Conservation (phyloP, 2,888 invertebrate species). For the Meteorus cinctellus region DNA sequence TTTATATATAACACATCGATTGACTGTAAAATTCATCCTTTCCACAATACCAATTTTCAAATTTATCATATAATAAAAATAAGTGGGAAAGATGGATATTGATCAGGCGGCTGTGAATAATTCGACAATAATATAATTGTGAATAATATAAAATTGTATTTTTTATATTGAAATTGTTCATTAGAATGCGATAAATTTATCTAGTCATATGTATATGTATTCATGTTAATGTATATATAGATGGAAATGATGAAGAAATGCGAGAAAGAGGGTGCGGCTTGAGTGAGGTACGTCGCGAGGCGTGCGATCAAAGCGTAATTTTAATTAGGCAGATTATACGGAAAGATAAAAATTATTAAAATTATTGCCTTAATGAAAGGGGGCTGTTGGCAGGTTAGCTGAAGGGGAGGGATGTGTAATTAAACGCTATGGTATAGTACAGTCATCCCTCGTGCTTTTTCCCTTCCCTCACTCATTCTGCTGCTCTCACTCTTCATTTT, state of each 20-base stretch:
- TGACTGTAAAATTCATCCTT: slow-evolving; percentile 31
- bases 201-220: neutral
- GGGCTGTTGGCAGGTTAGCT: slow-evolving; percentile 60
- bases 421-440: slow-evolving; percentile 60
- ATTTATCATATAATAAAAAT: neutral
- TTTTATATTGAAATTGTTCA: too few relatives aligned
- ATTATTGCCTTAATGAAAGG: slow-evolving; percentile 74
- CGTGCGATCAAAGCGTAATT: slow-evolving; percentile 72
- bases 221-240: slow-evolving; percentile 3
- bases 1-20: neutral
- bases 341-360: slow-evolving; percentile 74
- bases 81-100: neutral
- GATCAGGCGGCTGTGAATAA: too few relatives aligned
- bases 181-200: neutral
- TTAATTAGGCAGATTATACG: slow-evolving; percentile 73
- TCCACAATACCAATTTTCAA: neutral
- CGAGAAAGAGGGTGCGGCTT: slow-evolving; percentile 55
- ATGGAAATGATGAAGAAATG: slow-evolving; percentile 23
- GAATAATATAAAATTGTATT: too few relatives aligned
- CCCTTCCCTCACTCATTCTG: slow-evolving; percentile 50
- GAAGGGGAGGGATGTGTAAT: slow-evolving; percentile 68
- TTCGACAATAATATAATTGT: too few relatives aligned
- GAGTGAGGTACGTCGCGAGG: slow-evolving; percentile 62
- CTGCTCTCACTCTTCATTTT: slow-evolving; percentile 31
- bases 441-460: slow-evolving; percentile 12